These are phyloP conservation scores for Papilio helenus DNA, from an alignment of 1,140 invertebrate species.

Conservation along the genomic window DNA sequence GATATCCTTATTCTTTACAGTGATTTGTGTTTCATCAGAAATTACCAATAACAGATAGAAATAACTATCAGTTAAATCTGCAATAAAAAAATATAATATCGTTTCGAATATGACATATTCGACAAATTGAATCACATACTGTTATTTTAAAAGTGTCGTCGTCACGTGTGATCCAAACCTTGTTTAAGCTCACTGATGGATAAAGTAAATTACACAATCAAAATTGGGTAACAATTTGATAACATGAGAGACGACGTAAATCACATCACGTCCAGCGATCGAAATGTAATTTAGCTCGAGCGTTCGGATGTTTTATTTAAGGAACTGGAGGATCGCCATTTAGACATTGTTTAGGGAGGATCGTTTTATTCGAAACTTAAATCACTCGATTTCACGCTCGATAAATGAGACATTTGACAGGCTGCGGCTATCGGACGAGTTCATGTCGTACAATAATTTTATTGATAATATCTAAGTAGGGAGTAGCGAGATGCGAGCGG, in stretches of 20 bases:
- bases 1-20: no score
- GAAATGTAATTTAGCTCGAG: slow-evolving; percentile 31
- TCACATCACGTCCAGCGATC: slow-evolving; percentile 34
- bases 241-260: slow-evolving; percentile 16
- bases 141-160: neutral
- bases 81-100: no score
- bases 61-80: no score
- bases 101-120: no score
- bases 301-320: slow-evolving; percentile 26
- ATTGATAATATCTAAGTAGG: slow-evolving; percentile 81
- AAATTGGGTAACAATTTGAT: slow-evolving; percentile 27
- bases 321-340: neutral
- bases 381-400: slow-evolving; percentile 49
- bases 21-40: no score
- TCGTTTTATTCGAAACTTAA: slow-evolving; percentile 37
- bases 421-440: slow-evolving; percentile 63
- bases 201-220: slow-evolving; percentile 30
- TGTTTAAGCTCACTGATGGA: slow-evolving; percentile 18
- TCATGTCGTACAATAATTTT: slow-evolving; percentile 79
- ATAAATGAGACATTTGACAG: slow-evolving; percentile 62
- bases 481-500: slow-evolving; percentile 76
- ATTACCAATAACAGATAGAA: no score
- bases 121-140: neutral
- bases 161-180: slow-evolving; percentile 19
- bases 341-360: slow-evolving; percentile 4